These are phyloP conservation scores for Notamacropus eugenii DNA, from an alignment of 2,797 vertebrate species.

Conservation along the genomic window DNA sequence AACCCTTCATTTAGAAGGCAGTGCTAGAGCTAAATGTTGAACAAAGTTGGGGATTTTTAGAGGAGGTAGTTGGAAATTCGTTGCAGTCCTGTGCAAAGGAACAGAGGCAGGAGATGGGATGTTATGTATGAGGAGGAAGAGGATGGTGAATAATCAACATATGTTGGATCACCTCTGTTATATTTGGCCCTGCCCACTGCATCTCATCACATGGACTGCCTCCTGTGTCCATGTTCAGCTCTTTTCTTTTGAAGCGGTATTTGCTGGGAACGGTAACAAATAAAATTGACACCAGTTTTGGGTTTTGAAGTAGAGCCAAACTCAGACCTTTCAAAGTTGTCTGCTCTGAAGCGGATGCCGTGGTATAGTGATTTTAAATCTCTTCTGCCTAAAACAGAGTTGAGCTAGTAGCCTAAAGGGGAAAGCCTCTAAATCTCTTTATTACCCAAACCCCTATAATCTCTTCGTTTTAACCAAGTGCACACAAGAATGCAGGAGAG, in stretches of 20 bases:
- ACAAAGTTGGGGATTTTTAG: background rate
- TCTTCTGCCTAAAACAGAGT: conserved; percentile 48
- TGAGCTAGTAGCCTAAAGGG: conserved; percentile 65
- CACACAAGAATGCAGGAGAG: conserved; percentile 63
- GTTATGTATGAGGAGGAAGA: background rate
- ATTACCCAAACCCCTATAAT: conserved; percentile 62
- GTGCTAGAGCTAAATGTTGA: background rate
- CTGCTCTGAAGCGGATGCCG: background rate
- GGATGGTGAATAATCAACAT: background rate
- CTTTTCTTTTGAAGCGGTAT: conserved; percentile 45
- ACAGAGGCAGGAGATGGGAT: background rate
- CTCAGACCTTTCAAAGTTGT: conserved; percentile 60
- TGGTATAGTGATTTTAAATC: conserved; percentile 6
- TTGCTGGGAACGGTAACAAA: conserved; percentile 23
- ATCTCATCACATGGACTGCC: background rate
- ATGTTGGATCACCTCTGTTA: background rate
- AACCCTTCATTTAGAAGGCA: background rate
- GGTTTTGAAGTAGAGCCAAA: conserved; percentile 34
- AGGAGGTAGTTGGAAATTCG: background rate
- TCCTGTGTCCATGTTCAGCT: conserved; percentile 18
- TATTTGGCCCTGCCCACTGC: background rate
- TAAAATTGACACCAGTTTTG: conserved; percentile 41
- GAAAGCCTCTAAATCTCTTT: conserved; percentile 61
- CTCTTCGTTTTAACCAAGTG: conserved; percentile 66
- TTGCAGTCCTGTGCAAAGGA: background rate